Conservation (phyloP, 2,888 invertebrate species). For the Tanytarsus gracilentus region DNA sequence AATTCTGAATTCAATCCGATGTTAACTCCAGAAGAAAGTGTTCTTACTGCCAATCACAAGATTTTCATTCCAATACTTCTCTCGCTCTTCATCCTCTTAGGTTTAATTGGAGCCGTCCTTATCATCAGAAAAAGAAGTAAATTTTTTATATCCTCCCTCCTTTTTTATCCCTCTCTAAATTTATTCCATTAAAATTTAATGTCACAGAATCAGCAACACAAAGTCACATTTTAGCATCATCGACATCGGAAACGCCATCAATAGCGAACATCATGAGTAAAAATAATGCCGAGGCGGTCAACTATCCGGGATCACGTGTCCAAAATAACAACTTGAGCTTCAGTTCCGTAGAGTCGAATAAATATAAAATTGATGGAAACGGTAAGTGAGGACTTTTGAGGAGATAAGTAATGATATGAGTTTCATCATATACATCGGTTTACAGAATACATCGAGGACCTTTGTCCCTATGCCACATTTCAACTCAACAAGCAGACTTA, state of each 20-base stretch:
- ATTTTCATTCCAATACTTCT: slow-evolving; percentile 57
- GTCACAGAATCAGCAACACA: slow-evolving; percentile 44
- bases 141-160: slow-evolving; percentile 34
- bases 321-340: slow-evolving; percentile 39
- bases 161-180: slow-evolving; percentile 7
- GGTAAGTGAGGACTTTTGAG: slow-evolving; percentile 36
- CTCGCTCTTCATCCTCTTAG: slow-evolving; percentile 56
- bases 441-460: slow-evolving; percentile 83
- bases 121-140: slow-evolving; percentile 62
- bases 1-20: slow-evolving; percentile 47
- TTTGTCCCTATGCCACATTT: slow-evolving; percentile 88
- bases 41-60: slow-evolving; percentile 57
- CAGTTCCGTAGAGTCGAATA: slow-evolving; percentile 47
- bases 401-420: background rate
- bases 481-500: slow-evolving; percentile 78
- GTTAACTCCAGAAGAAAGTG: slow-evolving; percentile 55
- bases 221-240: slow-evolving; percentile 42
- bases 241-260: slow-evolving; percentile 66
- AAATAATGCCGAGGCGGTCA: slow-evolving; percentile 67
- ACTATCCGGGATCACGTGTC: slow-evolving; percentile 51
- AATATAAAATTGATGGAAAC: slow-evolving; percentile 47
- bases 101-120: slow-evolving; percentile 58
- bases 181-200: background rate
- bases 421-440: slow-evolving; percentile 31
- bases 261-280: slow-evolving; percentile 72